phyloP scores from a whole-genome alignment of 2,888 invertebrate genomes.

The Pollenia griseotomentosa region DNA sequence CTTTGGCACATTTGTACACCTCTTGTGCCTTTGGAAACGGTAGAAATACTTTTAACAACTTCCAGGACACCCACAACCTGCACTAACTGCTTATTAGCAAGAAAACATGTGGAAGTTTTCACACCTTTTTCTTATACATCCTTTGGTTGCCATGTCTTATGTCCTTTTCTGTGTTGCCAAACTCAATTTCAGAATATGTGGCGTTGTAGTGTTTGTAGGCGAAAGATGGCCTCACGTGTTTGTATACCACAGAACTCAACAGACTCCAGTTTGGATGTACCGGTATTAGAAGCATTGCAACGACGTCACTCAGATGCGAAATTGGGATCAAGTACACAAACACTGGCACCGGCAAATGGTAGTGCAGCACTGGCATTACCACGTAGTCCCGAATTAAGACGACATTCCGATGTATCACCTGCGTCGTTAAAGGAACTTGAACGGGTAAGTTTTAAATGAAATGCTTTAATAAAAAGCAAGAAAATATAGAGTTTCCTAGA shows the following conservation, averaged over 20 bases:
- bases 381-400: constrained; percentile 91
- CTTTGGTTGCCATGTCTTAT: constrained; percentile 8
- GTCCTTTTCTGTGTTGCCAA: neutral
- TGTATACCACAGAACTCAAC: constrained; percentile 92
- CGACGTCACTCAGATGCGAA: constrained; percentile 92
- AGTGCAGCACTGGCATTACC: constrained; percentile 91
- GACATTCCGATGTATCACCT: constrained; percentile 94
- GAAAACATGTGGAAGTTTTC: neutral
- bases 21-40: no score
- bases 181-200: constrained; percentile 87
- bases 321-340: constrained; percentile 86
- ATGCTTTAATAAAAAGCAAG: neutral
- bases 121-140: neutral
- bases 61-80: no score
- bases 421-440: constrained; percentile 95
- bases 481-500: no score
- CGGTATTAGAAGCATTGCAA: constrained; percentile 91
- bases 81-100: no score
- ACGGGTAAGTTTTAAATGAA: constrained; percentile 87
- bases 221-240: constrained; percentile 91
- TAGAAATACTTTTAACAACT: no score
- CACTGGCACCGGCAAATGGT: constrained; percentile 82
- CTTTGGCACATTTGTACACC: no score
- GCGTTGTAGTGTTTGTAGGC: constrained; percentile 95
- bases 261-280: constrained; percentile 92